These are phyloP conservation scores for Lasioglossum malachurum DNA, from an alignment of 2,888 invertebrate species.

Conservation along the genomic window DNA sequence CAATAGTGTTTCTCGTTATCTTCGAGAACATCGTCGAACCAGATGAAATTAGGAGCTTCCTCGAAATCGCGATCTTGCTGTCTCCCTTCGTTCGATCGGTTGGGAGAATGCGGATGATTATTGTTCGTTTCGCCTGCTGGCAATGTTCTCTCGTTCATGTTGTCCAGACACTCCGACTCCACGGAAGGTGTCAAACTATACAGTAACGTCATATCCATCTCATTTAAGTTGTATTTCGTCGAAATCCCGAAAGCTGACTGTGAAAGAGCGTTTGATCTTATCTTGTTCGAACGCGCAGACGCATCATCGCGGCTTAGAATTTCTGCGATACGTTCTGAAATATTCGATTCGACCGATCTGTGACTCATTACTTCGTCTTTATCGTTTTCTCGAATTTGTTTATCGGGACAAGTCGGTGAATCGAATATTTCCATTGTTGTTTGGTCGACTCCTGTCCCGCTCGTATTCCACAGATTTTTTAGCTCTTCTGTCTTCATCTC, in stretches of 20 bases:
- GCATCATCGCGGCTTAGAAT: slow-evolving; percentile 74
- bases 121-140: not conserved
- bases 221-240: slow-evolving; percentile 77
- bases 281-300: slow-evolving; percentile 72
- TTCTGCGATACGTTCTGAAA: slow-evolving; percentile 45
- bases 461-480: not conserved
- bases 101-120: not conserved
- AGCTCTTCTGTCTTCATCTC: not conserved
- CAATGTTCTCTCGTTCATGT: slow-evolving; percentile 24
- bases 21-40: slow-evolving; percentile 22
- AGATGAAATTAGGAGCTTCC: slow-evolving; percentile 34
- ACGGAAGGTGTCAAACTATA: slow-evolving; percentile 79
- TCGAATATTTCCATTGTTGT: not conserved
- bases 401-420: not conserved
- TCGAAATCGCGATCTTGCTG: not conserved
- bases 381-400: not conserved
- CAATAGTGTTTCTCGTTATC: slow-evolving; percentile 5
- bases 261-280: slow-evolving; percentile 62
- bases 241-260: slow-evolving; percentile 66
- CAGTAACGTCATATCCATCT: slow-evolving; percentile 75
- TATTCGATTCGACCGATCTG: not conserved
- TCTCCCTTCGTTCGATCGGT: not conserved
- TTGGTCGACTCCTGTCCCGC: not conserved
- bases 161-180: slow-evolving; percentile 32
- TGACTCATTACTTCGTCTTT: not conserved